These are phyloP conservation scores for Sebastes alutus DNA, from an alignment of 2,797 vertebrate genomes.

Conservation along the genomic window DNA sequence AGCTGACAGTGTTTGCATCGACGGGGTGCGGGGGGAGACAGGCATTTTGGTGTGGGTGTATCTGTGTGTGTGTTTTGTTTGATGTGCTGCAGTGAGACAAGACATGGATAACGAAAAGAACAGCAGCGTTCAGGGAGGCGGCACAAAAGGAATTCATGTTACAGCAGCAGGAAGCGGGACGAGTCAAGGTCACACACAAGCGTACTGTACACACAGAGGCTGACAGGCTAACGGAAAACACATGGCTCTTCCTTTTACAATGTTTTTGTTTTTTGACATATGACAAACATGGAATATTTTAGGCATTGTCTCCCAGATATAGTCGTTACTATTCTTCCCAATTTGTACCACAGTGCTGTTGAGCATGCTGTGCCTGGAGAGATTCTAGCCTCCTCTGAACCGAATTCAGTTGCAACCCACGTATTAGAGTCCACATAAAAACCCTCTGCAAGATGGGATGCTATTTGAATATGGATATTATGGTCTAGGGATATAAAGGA, in stretches of 20 bases:
- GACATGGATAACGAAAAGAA: slow-evolving; percentile 42
- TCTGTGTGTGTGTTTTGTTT: slow-evolving; percentile 40
- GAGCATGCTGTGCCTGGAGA: not conserved
- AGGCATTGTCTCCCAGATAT: not conserved
- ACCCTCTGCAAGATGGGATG: not conserved
- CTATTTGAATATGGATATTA: not conserved
- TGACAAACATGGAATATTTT: not conserved
- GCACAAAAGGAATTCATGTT: slow-evolving; percentile 37
- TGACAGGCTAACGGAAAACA: not conserved
- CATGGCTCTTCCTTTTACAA: not conserved
- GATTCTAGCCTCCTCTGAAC: slow-evolving; percentile 8
- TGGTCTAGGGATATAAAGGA: not conserved
- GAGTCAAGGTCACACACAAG: slow-evolving; percentile 45
- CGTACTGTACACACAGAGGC: not conserved
- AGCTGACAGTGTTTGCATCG: slow-evolving; percentile 29
- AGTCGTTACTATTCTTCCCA: not conserved
- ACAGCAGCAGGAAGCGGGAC: slow-evolving; percentile 9
- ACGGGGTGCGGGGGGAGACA: not conserved
- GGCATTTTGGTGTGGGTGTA: slow-evolving; percentile 24
- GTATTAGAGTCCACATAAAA: not conserved
- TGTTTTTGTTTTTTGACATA: not conserved
- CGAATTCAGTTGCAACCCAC: not conserved
- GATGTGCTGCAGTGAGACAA: slow-evolving; percentile 59
- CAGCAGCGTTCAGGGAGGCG: slow-evolving; percentile 22
- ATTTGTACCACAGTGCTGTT: not conserved